phyloP scores from a whole-genome alignment of 2,113 vertebrate genomes.

The Pagrus major region DNA sequence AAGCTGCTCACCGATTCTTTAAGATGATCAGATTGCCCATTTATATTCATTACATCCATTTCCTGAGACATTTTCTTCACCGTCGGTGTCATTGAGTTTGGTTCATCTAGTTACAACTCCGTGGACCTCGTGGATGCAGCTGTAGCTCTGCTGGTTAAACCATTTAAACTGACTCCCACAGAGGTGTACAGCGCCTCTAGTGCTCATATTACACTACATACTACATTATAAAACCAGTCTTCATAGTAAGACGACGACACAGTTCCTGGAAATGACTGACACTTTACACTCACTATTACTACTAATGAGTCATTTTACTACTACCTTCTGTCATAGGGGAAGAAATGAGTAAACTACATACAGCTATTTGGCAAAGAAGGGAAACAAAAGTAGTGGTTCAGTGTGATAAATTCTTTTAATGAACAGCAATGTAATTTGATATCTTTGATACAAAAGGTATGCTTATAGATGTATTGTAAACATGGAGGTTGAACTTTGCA shows the following conservation, averaged over 20 bases:
- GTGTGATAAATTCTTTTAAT: conserved; percentile 48
- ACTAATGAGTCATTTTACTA: background rate
- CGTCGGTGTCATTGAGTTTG: conserved; percentile 38
- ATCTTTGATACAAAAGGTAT: background rate
- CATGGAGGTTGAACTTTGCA: background rate
- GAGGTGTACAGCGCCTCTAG: conserved; percentile 22
- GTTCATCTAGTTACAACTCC: background rate
- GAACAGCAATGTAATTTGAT: conserved; percentile 31
- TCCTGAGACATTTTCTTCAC: background rate
- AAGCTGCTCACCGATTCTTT: conserved; percentile 21
- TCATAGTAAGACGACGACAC: fast-evolving
- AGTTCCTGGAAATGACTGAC: background rate
- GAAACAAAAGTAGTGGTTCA: background rate
- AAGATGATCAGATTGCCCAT: background rate
- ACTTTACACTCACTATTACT: background rate
- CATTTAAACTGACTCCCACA: conserved; percentile 13
- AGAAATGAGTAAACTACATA: background rate
- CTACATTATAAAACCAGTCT: background rate
- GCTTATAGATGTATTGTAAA: background rate
- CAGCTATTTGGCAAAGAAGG: background rate
- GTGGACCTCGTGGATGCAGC: background rate
- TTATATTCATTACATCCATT: conserved; percentile 28
- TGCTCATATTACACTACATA: background rate
- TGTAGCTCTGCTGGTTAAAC: background rate
- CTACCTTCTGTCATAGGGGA: background rate